Conservation (phyloP, 2,888 invertebrate genomes). For the Netelia inedita region DNA sequence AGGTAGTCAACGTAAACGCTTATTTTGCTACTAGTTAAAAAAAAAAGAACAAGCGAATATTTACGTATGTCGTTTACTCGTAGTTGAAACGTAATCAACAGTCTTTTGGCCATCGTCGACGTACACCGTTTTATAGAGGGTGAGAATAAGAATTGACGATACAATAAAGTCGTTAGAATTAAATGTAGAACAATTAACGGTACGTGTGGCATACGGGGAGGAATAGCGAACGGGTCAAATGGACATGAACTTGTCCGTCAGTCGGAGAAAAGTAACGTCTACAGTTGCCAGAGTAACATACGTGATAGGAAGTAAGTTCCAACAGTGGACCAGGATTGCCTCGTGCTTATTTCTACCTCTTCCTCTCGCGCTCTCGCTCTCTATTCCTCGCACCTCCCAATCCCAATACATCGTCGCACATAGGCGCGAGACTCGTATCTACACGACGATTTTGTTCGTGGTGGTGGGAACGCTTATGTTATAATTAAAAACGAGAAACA, state of each 20-base stretch:
- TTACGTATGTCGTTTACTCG: not conserved
- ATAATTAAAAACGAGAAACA: not conserved
- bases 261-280: conserved; percentile 75
- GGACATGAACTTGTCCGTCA: conserved; percentile 76
- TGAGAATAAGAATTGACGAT: not conserved
- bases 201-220: conserved; percentile 2
- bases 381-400: not conserved
- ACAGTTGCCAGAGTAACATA: conserved; percentile 68
- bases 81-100: not conserved
- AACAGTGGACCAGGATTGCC: not conserved
- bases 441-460: not conserved
- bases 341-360: conserved; percentile 4
- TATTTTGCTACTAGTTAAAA: conserved; percentile 14
- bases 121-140: not conserved
- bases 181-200: conserved; percentile 49
- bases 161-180: conserved; percentile 59
- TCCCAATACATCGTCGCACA: not conserved
- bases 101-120: not conserved
- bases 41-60: not conserved
- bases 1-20: conserved; percentile 30
- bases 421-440: not conserved
- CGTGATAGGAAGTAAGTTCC: conserved; percentile 65
- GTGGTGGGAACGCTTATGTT: too few species aligned
- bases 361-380: conserved; percentile 7
- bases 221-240: conserved; percentile 65